phyloP scores from a whole-genome alignment of 2,888 invertebrate genomes.

The Netelia virgata region DNA sequence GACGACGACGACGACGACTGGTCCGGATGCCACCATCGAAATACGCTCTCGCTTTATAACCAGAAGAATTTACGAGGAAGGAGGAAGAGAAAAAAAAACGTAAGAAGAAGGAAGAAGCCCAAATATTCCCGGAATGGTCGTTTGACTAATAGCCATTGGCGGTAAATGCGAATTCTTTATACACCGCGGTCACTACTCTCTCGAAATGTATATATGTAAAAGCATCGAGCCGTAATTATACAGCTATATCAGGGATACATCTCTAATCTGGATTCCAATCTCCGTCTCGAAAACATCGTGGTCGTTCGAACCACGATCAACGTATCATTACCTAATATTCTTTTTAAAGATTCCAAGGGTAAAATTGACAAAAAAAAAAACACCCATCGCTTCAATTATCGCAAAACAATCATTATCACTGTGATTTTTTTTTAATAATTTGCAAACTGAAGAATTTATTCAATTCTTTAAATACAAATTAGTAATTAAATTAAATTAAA shows the following conservation, averaged over 20 bases:
- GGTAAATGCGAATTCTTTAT: slow-evolving; percentile 64
- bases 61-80: slow-evolving; percentile 33
- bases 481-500: too few relatives aligned
- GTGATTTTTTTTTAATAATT: too few relatives aligned
- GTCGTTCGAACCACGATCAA: neutral
- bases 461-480: too few relatives aligned
- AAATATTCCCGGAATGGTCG: slow-evolving; percentile 68
- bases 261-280: slow-evolving; percentile 57
- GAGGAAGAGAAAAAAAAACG: slow-evolving; percentile 31
- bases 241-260: slow-evolving; percentile 49
- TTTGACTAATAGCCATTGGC: slow-evolving; percentile 66
- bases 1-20: too few relatives aligned
- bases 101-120: slow-evolving; percentile 40
- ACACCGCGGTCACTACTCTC: slow-evolving; percentile 5
- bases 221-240: slow-evolving; percentile 47
- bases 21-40: slow-evolving; percentile 53
- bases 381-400: neutral
- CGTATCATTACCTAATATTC: slow-evolving; percentile 10
- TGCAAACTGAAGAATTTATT: too few relatives aligned
- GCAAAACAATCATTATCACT: too few relatives aligned
- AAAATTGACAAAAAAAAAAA: slow-evolving; percentile 1
- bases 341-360: slow-evolving; percentile 26
- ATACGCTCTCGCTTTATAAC: slow-evolving; percentile 26
- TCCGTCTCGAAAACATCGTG: slow-evolving; percentile 37
- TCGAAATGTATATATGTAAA: slow-evolving; percentile 25